Evolutionary conservation across 2,113 vertebrate species (phyloP).

Genomic region (Emydocephalus ijimae): DNA sequence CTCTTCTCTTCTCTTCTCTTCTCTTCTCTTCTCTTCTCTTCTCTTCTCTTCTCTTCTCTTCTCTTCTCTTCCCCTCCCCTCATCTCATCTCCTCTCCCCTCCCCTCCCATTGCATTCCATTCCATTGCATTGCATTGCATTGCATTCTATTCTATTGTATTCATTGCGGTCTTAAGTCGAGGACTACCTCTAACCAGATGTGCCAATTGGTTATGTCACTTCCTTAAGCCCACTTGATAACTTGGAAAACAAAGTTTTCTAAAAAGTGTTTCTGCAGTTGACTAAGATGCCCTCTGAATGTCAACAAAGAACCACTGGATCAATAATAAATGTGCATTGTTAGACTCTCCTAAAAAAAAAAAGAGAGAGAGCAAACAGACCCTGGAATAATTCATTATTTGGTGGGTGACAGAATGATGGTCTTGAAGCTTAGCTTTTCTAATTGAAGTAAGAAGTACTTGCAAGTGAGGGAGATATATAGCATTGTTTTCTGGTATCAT

Average conservation of each 20-base stretch:
- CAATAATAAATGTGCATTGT: constrained; percentile 2
- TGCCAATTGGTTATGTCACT: neutral
- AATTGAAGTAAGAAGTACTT: constrained; percentile 49
- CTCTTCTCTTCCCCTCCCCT: no score
- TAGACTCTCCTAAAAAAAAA: constrained; percentile 32
- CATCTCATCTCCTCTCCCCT: no score
- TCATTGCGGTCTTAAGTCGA: neutral
- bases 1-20: no score
- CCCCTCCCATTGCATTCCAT: no score
- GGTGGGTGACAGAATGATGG: constrained; percentile 44
- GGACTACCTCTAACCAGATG: neutral
- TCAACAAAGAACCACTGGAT: neutral
- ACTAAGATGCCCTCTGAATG: constrained; percentile 27
- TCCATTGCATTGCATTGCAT: no score
- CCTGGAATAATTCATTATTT: constrained; percentile 55
- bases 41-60: no score
- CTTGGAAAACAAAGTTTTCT: constrained; percentile 38
- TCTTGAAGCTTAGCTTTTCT: constrained; percentile 38
- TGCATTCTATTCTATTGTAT: no score
- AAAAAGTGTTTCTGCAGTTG: neutral
- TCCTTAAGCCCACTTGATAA: no score
- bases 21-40: no score
- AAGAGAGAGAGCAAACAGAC: no score
- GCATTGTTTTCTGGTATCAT: constrained; percentile 32
- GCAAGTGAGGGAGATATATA: constrained; percentile 1